Base-by-base conservation (phyloP, 2,797 vertebrate genomes). In the Mallotus villosus region DNA sequence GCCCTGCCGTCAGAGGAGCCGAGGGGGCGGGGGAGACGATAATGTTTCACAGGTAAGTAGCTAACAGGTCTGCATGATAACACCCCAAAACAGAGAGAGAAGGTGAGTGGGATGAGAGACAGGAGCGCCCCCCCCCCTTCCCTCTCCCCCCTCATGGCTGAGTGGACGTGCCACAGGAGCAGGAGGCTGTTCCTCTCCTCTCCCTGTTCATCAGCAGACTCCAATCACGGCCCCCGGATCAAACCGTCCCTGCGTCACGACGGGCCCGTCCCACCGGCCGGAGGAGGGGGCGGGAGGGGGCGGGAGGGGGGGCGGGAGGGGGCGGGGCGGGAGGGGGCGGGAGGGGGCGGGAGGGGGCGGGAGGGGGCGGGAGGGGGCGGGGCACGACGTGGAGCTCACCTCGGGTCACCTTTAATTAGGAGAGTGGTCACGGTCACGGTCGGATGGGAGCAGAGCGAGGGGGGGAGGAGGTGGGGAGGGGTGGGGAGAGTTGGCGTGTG, bases 11-110 rank as follows among this genome's bases (percentile, higher is more conserved):
- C 84, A 87, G 79, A 83, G 68, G 76, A 71, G 75, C 84, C 9
- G 37, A 5, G 79, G 87, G 81, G 83, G 73, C 70, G 81, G 74
- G 74, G 80, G 85, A 79, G 78, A 67, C 14, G 78, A 84, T 89
- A 87, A 90, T 90, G 88, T 91, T 92, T 91, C 89, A 91, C 88
- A 89, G 86, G 89, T 90, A 85, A 76, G 81, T 79, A 81, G 79
- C 37, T 41, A 8, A 41, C 37, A 86, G 75, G 77, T 81, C 70
- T 78, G 65, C 78, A 66, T 74, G 81, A 86, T 82, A 81, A 77
- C 79, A 80, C 69, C 69, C 75, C 61, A 71, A 63, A 70, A 77
- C 66, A 72, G 60, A 74, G 70, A 5, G 32, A 71, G 85, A 84
- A 60, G 89, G 61, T 0, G 68, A 29, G 61, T 67, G 67, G 86